Evolutionary conservation across 2,888 invertebrate species (phyloP).

Genomic region (Polyommatus iphigenia): DNA sequence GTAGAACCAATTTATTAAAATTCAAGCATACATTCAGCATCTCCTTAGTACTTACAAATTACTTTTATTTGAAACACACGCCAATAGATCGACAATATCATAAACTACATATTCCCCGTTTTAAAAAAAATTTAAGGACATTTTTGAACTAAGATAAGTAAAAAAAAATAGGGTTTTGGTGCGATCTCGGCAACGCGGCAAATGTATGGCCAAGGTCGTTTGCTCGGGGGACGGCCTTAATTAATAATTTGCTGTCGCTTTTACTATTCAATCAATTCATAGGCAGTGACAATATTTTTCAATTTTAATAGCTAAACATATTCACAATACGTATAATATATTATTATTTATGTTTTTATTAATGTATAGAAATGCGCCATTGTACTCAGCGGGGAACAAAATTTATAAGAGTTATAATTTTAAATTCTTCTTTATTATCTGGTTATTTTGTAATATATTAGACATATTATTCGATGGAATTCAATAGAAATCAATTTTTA

Average conservation of each 20-base stretch:
- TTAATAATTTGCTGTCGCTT: neutral
- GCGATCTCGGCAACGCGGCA: too few relatives aligned
- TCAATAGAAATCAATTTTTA: neutral
- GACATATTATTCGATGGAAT: neutral
- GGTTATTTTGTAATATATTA: constrained; percentile 16
- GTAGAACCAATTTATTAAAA: too few relatives aligned
- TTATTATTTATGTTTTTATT: constrained; percentile 15
- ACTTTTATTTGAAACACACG: too few relatives aligned
- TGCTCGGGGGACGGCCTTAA: too few relatives aligned
- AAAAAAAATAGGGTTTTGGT: too few relatives aligned
- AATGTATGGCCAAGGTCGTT: too few relatives aligned
- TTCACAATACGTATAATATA: neutral
- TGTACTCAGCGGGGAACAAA: constrained; percentile 7
- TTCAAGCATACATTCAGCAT: too few relatives aligned
- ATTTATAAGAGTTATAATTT: constrained; percentile 6
- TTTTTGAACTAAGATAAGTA: too few relatives aligned
- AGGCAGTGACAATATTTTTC: neutral
- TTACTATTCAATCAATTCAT: constrained; percentile 5
- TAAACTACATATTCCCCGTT: too few relatives aligned
- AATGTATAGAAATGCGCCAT: constrained; percentile 11
- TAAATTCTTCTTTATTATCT: constrained; percentile 19
- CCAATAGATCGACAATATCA: too few relatives aligned
- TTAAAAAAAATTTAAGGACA: too few relatives aligned
- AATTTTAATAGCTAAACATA: neutral
- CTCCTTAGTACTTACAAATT: too few relatives aligned